These are phyloP conservation scores for Himalopsyche phryganea DNA, from an alignment of 1,140 invertebrate genomes.

Conservation along the genomic window DNA sequence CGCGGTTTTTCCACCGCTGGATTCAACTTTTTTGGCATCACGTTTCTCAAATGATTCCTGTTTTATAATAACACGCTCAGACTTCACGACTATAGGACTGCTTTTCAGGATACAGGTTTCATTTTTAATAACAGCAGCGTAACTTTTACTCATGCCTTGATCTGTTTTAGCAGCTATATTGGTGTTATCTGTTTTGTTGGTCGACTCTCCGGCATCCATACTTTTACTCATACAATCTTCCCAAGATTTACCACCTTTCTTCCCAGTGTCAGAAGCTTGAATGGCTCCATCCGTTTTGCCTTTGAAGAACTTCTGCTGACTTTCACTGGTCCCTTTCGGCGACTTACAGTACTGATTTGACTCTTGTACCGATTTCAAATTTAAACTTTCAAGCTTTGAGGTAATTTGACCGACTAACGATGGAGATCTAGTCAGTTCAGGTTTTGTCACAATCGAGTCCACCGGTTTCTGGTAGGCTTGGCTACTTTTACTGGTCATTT, in stretches of 20 bases:
- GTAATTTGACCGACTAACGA: conserved; percentile 31
- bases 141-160: conserved; percentile 11
- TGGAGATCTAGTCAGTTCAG: conserved; percentile 16
- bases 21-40: neutral
- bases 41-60: neutral
- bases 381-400: conserved; percentile 30
- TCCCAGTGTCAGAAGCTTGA: neutral
- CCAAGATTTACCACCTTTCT: neutral
- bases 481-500: conserved; percentile 5
- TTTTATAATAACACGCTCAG: neutral
- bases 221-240: neutral
- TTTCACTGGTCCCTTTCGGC: conserved; percentile 19
- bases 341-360: conserved; percentile 15
- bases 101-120: neutral
- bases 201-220: neutral
- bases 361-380: conserved; percentile 27
- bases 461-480: conserved; percentile 9
- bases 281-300: conserved; percentile 10
- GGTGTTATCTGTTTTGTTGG: no score
- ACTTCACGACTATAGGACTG: neutral
- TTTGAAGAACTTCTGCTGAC: conserved; percentile 27
- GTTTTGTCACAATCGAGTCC: conserved; percentile 1
- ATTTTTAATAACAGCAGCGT: conserved; percentile 13
- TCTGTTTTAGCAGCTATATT: neutral
- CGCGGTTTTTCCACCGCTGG: no score